Base-by-base conservation (phyloP, 2,797 vertebrate species). In the Poecilia picta region DNA sequence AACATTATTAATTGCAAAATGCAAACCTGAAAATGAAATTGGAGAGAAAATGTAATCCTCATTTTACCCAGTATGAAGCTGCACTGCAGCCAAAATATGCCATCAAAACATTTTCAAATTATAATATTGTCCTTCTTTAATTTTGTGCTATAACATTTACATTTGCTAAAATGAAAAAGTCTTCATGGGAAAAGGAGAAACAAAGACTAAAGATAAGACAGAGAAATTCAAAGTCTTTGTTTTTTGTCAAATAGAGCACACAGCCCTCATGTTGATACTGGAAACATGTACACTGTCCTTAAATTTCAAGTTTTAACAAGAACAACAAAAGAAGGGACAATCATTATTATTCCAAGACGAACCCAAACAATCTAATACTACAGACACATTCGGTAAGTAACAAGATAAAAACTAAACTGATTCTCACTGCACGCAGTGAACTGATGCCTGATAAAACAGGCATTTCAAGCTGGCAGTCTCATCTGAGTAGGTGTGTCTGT, bases 221-320 rank as follows among this genome's bases (percentile, higher is more conserved):
- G 11, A 75, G 74, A 83, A 83, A 15, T 74, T 83, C 81, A 73
- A 81, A 55, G 64, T 88, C 49, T 31, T 70, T 59, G 18, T 73
- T 25, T 72, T 80, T 86, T n/a, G 46, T 77, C 31, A 72, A 23
- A 75, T 64, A 31, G 47, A 78, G 76, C 70, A 47, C 20, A 49
- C 3, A 47, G 70, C 77, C 81, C 73, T 25, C 33, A 81, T 94
- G 93, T 94, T 92, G 89, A 88, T 85, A 94, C 78, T 79, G 7
- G 23, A 89, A 93, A 95, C 88, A 94, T 85, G 85, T 81, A 87
- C 73, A 81, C 23, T n/a, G 57, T 77, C 73, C 68, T 76, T 16
- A 72, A 5, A 76, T 70, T 81, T 25, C 59, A 45, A 23, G 70
- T 77, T 71, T 70, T 55, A 79, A 33, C 64, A 78, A 55, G 45